Conservation (phyloP, 2,113 vertebrate genomes). For the Burhinus oedicnemus region DNA sequence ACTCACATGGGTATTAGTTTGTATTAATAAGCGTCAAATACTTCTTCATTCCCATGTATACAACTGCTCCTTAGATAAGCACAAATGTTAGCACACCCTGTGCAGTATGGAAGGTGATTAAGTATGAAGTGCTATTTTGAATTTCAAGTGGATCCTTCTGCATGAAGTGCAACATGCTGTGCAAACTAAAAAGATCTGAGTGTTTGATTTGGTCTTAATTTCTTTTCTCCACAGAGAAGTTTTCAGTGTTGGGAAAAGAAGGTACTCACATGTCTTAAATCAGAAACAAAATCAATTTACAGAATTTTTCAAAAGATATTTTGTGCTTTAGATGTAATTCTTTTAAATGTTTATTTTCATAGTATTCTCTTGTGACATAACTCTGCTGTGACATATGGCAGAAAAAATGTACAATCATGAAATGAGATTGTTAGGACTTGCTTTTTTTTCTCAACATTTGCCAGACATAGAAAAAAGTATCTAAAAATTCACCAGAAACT, state of each 20-base stretch:
- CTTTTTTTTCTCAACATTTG: neutral
- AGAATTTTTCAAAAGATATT: neutral
- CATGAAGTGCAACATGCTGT: neutral
- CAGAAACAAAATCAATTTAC: neutral
- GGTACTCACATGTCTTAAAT: neutral
- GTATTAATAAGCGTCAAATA: neutral
- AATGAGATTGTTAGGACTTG: neutral
- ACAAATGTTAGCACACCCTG: neutral
- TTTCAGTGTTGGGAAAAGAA: neutral
- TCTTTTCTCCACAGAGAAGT: neutral
- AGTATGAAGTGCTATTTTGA: neutral
- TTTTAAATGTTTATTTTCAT: neutral
- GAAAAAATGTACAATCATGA: neutral
- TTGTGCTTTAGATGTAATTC: neutral
- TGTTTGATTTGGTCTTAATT: neutral
- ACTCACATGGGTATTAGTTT: neutral
- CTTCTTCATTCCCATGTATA: neutral
- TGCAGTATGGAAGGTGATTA: neutral
- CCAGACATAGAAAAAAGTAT: neutral
- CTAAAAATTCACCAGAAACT: neutral
- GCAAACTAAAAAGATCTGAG: neutral
- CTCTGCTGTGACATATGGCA: neutral
- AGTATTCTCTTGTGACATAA: neutral
- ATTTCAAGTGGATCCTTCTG: constrained; percentile 5
- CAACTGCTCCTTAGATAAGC: neutral